Evolutionary conservation across 2,797 vertebrate genomes (phyloP).

Genomic region (Pseudocheirus occidentalis): DNA sequence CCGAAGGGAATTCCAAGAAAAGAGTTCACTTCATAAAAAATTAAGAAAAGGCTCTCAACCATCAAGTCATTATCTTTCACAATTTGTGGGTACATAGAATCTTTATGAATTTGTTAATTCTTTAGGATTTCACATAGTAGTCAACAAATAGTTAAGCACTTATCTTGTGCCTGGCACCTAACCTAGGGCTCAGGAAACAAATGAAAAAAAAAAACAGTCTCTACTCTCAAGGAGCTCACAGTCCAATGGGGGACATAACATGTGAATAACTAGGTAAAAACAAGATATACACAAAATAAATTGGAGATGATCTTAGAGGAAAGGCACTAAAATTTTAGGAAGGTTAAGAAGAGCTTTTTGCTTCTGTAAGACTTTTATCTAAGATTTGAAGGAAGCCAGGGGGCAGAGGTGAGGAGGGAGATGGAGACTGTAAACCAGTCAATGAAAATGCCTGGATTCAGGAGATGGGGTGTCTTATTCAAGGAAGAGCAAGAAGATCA

Average conservation of each 20-base stretch:
- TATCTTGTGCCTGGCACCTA: background rate
- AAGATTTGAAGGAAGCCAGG: background rate
- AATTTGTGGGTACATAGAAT: background rate
- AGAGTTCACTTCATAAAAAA: background rate
- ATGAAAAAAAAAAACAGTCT: background rate
- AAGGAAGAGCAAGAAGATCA: background rate
- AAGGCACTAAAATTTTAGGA: background rate
- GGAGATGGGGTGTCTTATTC: background rate
- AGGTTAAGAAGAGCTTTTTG: background rate
- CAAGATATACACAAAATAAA: background rate
- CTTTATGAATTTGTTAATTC: conserved; percentile 12
- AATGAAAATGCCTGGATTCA: background rate
- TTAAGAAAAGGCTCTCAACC: conserved; percentile 10
- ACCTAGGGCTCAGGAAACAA: background rate
- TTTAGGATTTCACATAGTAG: background rate
- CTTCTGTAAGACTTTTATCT: background rate
- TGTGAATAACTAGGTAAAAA: background rate
- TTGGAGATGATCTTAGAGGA: background rate
- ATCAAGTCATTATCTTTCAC: conserved; percentile 2
- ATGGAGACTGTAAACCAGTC: background rate
- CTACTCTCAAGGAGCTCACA: background rate
- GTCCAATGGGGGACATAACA: background rate
- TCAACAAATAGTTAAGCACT: background rate
- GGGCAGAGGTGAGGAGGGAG: background rate
- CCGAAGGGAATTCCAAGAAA: background rate